A percentile compares a stretch with the other conserved stretches of the same genome.
Conservation (phyloP, 2,888 invertebrate genomes). For the Caenorhabditis sp. region DNA sequence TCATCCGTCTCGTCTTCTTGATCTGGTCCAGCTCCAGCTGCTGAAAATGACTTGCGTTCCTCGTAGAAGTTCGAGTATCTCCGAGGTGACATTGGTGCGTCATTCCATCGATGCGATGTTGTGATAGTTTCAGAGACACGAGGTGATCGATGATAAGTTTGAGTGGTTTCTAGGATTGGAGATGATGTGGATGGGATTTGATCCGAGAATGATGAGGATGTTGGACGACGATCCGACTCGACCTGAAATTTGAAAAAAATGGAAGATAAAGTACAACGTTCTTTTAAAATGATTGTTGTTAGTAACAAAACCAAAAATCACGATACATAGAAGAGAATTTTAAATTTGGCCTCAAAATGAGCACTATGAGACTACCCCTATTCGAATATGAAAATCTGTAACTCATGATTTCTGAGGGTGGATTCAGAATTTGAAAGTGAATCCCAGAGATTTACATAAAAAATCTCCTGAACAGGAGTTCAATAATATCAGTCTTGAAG, state of each 20-base stretch:
- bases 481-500: no score
- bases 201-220: neutral
- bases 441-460: no score
- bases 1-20: conserved; percentile 32
- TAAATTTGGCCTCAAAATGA: no score
- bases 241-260: neutral
- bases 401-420: no score
- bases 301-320: no score
- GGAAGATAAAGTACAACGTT: no score
- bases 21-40: conserved; percentile 13
- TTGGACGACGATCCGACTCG: neutral
- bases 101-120: conserved; percentile 33
- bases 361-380: no score
- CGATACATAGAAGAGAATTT: no score
- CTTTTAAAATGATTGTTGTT: no score
- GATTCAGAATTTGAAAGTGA: no score
- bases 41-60: conserved; percentile 13
- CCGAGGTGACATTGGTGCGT: conserved; percentile 13
- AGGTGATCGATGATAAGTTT: conserved; percentile 22
- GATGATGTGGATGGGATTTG: conserved; percentile 26
- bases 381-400: no score
- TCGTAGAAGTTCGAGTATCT: conserved; percentile 34
- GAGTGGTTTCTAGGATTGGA: conserved; percentile 16
- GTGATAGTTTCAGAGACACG: conserved; percentile 25
- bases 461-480: no score